Conservation (phyloP, 2,797 vertebrate genomes). For the Tangara arthus region DNA sequence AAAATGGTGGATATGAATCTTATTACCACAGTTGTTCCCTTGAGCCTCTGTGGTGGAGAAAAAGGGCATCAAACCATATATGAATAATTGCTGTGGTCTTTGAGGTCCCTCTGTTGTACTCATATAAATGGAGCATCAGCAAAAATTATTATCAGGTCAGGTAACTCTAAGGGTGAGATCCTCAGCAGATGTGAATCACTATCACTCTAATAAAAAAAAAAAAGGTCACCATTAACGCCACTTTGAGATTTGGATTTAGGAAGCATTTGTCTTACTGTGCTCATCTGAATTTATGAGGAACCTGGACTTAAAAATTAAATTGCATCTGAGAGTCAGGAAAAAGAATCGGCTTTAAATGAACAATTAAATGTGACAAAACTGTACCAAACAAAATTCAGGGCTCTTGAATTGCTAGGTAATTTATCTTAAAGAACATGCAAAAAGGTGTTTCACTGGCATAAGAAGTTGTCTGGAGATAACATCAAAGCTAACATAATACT, state of each 20-base stretch:
- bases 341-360: conserved; percentile 33
- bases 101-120: neutral
- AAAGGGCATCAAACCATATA: neutral
- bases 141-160: neutral
- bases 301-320: conserved; percentile 57
- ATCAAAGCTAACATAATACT: neutral
- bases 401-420: neutral
- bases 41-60: neutral
- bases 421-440: neutral
- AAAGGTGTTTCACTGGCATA: neutral
- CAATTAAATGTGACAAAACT: conserved; percentile 42
- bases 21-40: neutral
- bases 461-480: neutral
- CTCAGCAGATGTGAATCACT: neutral
- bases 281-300: conserved; percentile 51
- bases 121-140: neutral
- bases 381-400: conserved; percentile 12
- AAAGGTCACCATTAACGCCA: neutral
- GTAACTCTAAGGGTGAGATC: neutral
- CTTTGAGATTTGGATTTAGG: neutral
- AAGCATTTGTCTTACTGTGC: neutral
- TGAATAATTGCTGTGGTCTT: neutral
- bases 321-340: conserved; percentile 22
- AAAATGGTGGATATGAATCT: neutral
- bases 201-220: neutral